Evolutionary conservation across 1,140 invertebrate species (phyloP).

Genomic region (Drosophila micromelanica): DNA sequence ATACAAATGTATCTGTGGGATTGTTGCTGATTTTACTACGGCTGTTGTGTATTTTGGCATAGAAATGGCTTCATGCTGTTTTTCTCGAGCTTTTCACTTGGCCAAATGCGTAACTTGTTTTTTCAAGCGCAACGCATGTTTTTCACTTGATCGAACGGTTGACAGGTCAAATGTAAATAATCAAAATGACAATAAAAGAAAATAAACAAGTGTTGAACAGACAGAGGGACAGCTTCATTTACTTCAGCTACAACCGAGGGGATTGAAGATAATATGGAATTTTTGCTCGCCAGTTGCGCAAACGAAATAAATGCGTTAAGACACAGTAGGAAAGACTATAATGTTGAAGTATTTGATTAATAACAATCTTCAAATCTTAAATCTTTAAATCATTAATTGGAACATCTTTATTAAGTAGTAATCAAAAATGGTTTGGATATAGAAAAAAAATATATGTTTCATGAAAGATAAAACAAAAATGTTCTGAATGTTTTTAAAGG

Average conservation of each 20-base stretch:
- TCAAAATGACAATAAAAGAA: neutral
- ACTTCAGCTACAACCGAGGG: too few relatives aligned
- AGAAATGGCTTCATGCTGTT: constrained; percentile 48
- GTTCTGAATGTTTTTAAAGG: too few relatives aligned
- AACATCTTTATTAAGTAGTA: too few relatives aligned
- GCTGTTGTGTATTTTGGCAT: constrained; percentile 63
- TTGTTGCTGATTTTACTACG: neutral
- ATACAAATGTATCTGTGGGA: constrained; percentile 14
- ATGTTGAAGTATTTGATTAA: too few relatives aligned
- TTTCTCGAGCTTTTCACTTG: constrained; percentile 32
- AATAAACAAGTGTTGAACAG: constrained; percentile 36
- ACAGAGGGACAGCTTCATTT: constrained; percentile 30
- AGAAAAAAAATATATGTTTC: too few relatives aligned
- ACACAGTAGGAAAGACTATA: too few relatives aligned
- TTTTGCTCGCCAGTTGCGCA: neutral
- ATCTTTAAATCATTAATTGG: too few relatives aligned
- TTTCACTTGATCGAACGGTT: constrained; percentile 36
- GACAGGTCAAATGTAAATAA: constrained; percentile 46
- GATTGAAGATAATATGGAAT: neutral
- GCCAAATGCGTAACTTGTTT: constrained; percentile 38
- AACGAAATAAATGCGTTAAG: too few relatives aligned
- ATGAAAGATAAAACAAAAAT: too few relatives aligned
- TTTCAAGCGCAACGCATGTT: constrained; percentile 19
- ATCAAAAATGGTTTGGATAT: too few relatives aligned
- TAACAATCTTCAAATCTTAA: too few relatives aligned